Base-by-base conservation (phyloP, 2,888 invertebrate species). In the Oxyteleia sp. region DNA sequence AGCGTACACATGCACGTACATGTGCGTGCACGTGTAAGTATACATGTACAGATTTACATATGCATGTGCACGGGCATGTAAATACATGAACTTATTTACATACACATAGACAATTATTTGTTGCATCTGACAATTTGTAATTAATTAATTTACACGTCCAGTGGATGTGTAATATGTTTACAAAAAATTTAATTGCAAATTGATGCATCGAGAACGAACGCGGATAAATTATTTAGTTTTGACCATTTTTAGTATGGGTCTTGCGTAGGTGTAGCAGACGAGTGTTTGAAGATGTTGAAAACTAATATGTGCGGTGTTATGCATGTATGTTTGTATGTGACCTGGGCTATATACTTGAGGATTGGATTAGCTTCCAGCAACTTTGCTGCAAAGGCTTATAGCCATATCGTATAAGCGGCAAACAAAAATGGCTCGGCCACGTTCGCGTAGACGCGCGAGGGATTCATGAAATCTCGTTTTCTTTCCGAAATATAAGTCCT, bases 321-420 rank as follows among this genome's bases (percentile, higher is more conserved):
- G 76, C 66, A 59, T 72, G 72, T 59, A 76, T 66, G 82, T 63
- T 80, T 82, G 66, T 85, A 78, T 74, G 84, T 81, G 87, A 87
- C 88, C 86, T 85, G 76, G 83, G 88, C 89, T 90, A 89, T 90
- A 89, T 89, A 89, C 89, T 89, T 86, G 88, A 89, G 89, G 90
- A 91, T 91, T 90, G 90, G 90, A 91, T 91, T 91, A 91, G 90
- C 90, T 90, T 90, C 90, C 88, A 89, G 89, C 87, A 90, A 90
- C 89, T 90, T 90, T 90, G 84, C 87, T 84, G 88, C 89, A 89
- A 90, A 91, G 89, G 90, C 90, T 90, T 90, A 90, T 89, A 88
- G 87, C 85, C 87, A 86, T 85, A 84, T 87, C 88, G 86, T 88
- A 81, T 81, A 89, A 89, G 88, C 89, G 89, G 88, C 90, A 90